These are phyloP conservation scores for Sigmodon hispidus DNA, from an alignment of 2,113 vertebrate species.

Conservation along the genomic window DNA sequence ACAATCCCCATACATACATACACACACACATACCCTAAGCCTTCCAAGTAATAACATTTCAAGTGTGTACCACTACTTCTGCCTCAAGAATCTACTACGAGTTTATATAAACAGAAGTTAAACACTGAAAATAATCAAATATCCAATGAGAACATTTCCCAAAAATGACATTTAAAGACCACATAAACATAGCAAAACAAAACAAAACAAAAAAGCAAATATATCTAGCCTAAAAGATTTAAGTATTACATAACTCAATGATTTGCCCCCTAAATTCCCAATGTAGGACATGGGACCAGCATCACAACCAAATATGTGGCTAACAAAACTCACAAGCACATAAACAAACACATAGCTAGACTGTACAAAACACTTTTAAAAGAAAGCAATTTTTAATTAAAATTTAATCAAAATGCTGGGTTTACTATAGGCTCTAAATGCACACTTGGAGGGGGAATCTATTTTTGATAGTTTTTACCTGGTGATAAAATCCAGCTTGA, in stretches of 20 bases:
- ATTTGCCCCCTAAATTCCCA: neutral
- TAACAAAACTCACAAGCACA: neutral
- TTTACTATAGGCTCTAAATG: neutral
- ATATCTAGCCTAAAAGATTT: neutral
- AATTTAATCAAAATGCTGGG: constrained; percentile 32
- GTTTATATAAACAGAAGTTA: neutral
- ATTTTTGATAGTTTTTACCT: constrained; percentile 87
- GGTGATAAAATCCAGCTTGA: constrained; percentile 99
- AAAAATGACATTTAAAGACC: constrained; percentile 43
- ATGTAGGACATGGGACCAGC: neutral
- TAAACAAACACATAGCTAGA: neutral
- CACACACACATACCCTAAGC: too few species aligned
- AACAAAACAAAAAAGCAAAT: neutral
- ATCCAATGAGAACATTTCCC: neutral
- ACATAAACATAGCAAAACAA: neutral
- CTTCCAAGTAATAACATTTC: neutral
- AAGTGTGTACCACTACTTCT: neutral
- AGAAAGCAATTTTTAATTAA: neutral
- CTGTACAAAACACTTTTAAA: neutral
- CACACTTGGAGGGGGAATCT: neutral
- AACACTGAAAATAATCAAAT: constrained; percentile 43
- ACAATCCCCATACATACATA: too few species aligned
- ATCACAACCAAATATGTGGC: neutral
- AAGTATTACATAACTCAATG: neutral
- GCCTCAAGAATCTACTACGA: neutral